Evolutionary conservation across 2,888 invertebrate species (phyloP), one percentile per base, ranked within the genome.

Genomic region (Tachystola acroxantha): DNA sequence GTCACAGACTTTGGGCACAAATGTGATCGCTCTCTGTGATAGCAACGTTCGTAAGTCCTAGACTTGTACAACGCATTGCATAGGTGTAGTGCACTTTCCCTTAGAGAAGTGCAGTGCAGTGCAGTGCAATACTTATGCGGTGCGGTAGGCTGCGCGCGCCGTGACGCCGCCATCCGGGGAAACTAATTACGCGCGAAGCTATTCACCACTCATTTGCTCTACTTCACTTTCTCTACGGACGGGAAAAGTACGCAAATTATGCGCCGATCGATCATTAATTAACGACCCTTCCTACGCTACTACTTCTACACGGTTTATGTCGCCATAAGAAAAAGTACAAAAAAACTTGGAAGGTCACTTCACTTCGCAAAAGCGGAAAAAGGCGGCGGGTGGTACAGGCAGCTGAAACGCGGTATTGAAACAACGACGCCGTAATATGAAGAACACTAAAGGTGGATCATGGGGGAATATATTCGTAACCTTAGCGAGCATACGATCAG

Each of bases 71-170:
- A n/a, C n/a, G n/a, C 7, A 10, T 30, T 25, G 34, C 27, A 19
- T 37, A 29, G 28, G 9, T 11, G 3, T n/a, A 32, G 32, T 48
- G 43, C 42, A 50, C 49, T 52, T 52, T 52, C 46, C 46, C 44
- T 44, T 33, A 38, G 39, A 38, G 25, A 39, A 49, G 43, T 45
- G 45, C 46, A 45, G 6, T 16, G 16, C 16, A 38, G 39, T 36
- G 25, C 37, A 49, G 43, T 45, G 43, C 46, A 45, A 35, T 38
- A 40, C 36, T 44, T 40, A 44, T 38, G 34, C 32, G 30, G 32
- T 16, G 27, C 31, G 12, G 55, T 55, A 47, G 47, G 30, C 35
- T 37, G 42, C 31, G 38, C 32, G 45, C 54, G 56, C 43, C 27
- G 37, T 20, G 19, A 29, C 25, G 22, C 28, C 35, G 31, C 34